Percentiles rank a stretch among this genome's conserved stretches.
phyloP scores from a whole-genome alignment of 2,113 vertebrate species.

The Hippocampus barbouri region DNA sequence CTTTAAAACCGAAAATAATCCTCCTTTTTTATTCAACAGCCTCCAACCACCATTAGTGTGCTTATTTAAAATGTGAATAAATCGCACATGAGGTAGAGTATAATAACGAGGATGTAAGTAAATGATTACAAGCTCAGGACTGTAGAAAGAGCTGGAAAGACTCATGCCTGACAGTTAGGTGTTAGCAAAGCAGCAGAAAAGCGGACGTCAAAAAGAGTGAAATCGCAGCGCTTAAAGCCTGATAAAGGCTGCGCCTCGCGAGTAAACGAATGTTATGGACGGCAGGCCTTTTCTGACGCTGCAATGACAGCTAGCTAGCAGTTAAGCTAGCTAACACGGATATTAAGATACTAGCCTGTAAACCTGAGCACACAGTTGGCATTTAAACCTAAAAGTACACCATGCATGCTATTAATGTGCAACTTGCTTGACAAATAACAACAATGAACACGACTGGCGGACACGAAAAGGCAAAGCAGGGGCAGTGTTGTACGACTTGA shows the following conservation, averaged over 20 bases:
- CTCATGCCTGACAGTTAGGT: background rate
- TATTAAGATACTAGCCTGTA: background rate
- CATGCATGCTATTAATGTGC: background rate
- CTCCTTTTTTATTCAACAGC: background rate
- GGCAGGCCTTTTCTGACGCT: conserved; percentile 40
- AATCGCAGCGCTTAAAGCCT: background rate
- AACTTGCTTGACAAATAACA: background rate
- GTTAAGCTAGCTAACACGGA: background rate
- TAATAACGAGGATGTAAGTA: background rate
- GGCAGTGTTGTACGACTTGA: background rate
- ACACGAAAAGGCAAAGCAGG: background rate
- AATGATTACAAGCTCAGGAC: background rate
- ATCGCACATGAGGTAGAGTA: background rate
- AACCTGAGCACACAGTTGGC: conserved; percentile 34
- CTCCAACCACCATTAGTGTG: background rate
- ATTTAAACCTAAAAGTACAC: conserved; percentile 26
- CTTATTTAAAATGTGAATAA: background rate
- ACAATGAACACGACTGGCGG: background rate
- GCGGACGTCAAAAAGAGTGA: background rate
- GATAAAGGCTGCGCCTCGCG: background rate
- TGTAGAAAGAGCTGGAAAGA: background rate
- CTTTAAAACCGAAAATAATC: background rate
- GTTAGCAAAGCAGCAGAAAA: background rate
- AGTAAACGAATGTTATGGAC: background rate
- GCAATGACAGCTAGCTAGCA: conserved; percentile 54